These are phyloP conservation scores for Entomobrya proxima DNA, from an alignment of 2,888 invertebrate genomes.

Conservation along the genomic window DNA sequence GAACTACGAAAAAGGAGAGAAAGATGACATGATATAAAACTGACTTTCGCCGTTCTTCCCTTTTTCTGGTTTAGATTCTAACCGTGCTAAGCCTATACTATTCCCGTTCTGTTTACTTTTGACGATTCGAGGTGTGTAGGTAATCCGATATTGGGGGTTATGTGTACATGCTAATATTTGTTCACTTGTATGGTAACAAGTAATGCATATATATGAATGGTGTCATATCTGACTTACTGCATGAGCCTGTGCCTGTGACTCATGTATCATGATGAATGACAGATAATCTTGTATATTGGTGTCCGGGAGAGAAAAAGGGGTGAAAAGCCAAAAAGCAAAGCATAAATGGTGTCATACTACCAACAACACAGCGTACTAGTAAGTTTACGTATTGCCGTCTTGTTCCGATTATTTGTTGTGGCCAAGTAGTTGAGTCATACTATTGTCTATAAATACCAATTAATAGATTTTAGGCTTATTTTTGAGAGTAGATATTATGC, in stretches of 20 bases:
- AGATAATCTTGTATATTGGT: conserved; percentile 2
- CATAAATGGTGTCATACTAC: conserved; percentile 30
- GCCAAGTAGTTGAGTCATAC: no score
- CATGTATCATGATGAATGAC: conserved; percentile 24
- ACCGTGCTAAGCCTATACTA: not conserved
- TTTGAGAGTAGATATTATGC: no score
- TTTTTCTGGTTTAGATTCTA: not conserved
- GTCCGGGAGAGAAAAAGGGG: not conserved
- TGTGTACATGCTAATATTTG: not conserved
- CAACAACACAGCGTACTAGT: no score
- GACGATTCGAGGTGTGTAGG: not conserved
- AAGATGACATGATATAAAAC: conserved; percentile 34
- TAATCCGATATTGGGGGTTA: not conserved
- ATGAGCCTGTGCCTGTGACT: conserved; percentile 11
- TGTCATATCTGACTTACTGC: not conserved
- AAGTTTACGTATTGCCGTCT: no score
- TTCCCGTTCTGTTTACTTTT: not conserved
- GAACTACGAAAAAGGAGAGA: not conserved
- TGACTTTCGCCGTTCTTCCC: conserved; percentile 30
- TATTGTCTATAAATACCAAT: no score
- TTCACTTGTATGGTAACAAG: not conserved
- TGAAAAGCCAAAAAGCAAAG: conserved; percentile 9
- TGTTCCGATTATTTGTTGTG: no score
- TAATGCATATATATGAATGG: conserved; percentile 13
- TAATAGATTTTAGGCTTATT: no score